phyloP scores from a whole-genome alignment of 2,888 invertebrate species.

The Noctua comes region DNA sequence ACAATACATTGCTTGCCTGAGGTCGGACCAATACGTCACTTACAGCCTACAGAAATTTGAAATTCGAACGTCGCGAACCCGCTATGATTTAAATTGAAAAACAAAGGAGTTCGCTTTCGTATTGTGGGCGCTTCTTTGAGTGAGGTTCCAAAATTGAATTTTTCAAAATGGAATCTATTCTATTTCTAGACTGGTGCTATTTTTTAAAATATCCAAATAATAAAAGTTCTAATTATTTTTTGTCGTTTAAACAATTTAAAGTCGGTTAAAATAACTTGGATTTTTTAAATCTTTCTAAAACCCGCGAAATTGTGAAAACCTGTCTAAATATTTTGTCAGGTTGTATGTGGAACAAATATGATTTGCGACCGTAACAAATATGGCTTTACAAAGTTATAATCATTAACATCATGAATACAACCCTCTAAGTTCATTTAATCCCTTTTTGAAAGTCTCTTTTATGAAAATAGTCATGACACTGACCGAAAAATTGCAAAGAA shows the following conservation, averaged over 20 bases:
- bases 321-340: too few species aligned
- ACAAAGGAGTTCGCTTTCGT: neutral
- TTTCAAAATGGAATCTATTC: neutral
- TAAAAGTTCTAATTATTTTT: constrained; percentile 5
- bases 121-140: neutral
- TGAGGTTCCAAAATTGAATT: neutral
- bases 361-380: too few species aligned
- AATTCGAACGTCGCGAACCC: neutral
- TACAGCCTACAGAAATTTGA: neutral
- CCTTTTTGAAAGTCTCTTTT: too few species aligned
- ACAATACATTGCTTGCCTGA: neutral
- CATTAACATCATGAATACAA: too few species aligned
- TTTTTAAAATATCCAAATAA: neutral
- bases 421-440: too few species aligned
- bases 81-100: neutral
- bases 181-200: neutral
- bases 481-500: too few species aligned
- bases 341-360: too few species aligned
- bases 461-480: too few species aligned
- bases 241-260: constrained; percentile 38
- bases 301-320: neutral
- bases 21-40: neutral
- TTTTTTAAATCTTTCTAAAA: constrained; percentile 9
- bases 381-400: too few species aligned
- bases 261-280: constrained; percentile 1